Base-by-base conservation (phyloP, 2,113 vertebrate species). In the Dipodomys spectabilis region DNA sequence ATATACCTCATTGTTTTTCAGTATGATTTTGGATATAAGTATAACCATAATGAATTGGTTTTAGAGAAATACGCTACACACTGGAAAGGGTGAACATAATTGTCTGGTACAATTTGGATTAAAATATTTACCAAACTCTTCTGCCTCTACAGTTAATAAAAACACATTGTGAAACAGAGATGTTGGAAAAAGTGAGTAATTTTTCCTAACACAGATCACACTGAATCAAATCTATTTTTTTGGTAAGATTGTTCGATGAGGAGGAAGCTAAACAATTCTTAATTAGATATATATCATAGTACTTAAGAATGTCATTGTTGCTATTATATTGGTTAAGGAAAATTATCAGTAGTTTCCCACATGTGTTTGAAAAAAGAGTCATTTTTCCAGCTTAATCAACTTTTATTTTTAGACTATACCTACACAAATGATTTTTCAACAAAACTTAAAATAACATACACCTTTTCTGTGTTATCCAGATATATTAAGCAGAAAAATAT, bases 281-380 rank as follows among this genome's bases (percentile, higher is more conserved):
- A 60, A 64, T 64, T 64, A 64, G 45, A 94, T 53, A 39, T 27
- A 79, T 32, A 62, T 62, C 91, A 89, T 53, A 88, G n/a, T 44
- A 67, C 67, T n/a, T 62, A 91, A 68, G 25, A 81, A 0, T 49
- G 64, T 84, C 68, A 86, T 1, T 73, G 57, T 57, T 39, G 67
- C 67, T 85, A 87, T 82, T 62, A 84, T 73, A 23, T 72, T 81
- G 28, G 6, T 60, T 53, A 85, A 4, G 60, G 60, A 93, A 83
- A 80, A 74, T 57, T 49, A 89, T 32, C 71, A 68, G 13, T 62
- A 7, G 1, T 73, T 93, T 93, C 71, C n/a, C 62, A 81, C 30
- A 91, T 72, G 82, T 82, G 16, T 85, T 72, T 85, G 92, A 88
- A 92, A 69, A 23, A 45, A 32, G 28, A 57, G 83, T 79, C 20